Percentiles rank a stretch among this genome's conserved stretches.
Conservation (phyloP, 2,797 vertebrate species). For the Alosa sapidissima region DNA sequence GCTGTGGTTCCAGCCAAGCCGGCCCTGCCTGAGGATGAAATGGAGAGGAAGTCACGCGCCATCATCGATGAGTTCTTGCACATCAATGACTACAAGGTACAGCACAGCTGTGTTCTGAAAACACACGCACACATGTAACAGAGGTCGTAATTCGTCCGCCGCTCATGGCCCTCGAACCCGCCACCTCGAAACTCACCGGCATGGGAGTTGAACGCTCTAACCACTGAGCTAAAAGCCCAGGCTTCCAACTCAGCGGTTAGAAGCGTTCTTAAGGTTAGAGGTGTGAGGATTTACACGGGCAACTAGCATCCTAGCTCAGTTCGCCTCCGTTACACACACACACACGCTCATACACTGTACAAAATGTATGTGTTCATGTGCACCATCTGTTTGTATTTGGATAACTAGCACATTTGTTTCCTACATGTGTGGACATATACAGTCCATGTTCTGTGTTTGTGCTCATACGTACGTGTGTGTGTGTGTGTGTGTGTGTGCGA, state of each 20-base stretch:
- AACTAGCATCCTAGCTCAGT: too few relatives aligned
- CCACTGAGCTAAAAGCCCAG: too few relatives aligned
- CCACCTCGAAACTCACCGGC: too few relatives aligned
- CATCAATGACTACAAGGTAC: conserved; percentile 96
- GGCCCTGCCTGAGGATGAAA: conserved; percentile 82
- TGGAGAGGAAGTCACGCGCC: conserved; percentile 90
- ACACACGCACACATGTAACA: not conserved
- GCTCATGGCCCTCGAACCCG: too few relatives aligned
- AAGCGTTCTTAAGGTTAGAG: too few relatives aligned
- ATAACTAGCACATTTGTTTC: not conserved
- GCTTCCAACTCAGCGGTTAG: too few relatives aligned
- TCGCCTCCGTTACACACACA: not conserved
- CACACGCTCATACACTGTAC: not conserved
- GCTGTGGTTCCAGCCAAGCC: conserved; percentile 73
- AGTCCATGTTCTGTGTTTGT: not conserved
- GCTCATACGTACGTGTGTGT: conserved; percentile 29
- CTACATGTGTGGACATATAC: not conserved
- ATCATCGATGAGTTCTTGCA: conserved; percentile 98
- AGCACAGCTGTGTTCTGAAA: not conserved
- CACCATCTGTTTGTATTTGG: not conserved
- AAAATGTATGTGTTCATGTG: not conserved
- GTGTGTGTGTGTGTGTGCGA: not conserved
- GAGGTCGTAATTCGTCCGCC: too few relatives aligned
- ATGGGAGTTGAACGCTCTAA: too few relatives aligned
- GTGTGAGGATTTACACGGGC: too few relatives aligned